Evolutionary conservation across 2,113 vertebrate genomes (phyloP).

Genomic region (Platycercus adscitus): DNA sequence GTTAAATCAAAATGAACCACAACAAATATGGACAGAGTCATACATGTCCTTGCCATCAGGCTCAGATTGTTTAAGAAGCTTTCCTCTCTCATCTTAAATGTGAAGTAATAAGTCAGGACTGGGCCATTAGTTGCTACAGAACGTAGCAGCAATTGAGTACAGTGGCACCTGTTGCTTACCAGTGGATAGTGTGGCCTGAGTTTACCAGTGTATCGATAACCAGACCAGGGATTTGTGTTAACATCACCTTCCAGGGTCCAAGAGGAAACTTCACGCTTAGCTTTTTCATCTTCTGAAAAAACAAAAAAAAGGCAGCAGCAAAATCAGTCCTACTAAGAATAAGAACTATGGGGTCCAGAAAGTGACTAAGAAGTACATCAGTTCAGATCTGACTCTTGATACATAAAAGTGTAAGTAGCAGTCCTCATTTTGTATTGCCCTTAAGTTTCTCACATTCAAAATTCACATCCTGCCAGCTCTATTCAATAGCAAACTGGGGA

Average conservation of each 20-base stretch:
- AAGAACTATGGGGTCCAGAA: background rate
- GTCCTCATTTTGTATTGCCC: background rate
- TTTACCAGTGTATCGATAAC: constrained; percentile 95
- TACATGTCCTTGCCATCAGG: background rate
- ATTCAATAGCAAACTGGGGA: background rate
- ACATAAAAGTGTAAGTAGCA: background rate
- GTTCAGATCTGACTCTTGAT: background rate
- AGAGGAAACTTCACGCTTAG: constrained; percentile 83
- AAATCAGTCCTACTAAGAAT: background rate
- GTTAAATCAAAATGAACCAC: background rate
- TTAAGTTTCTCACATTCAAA: background rate
- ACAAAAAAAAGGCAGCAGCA: background rate
- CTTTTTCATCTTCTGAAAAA: constrained; percentile 89
- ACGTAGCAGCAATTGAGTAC: background rate
- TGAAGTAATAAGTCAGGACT: background rate
- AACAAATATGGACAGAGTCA: background rate
- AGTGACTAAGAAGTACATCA: background rate
- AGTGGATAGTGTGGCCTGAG: constrained; percentile 94
- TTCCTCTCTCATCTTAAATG: background rate
- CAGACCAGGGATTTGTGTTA: constrained; percentile 97
- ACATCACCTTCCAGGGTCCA: constrained; percentile 89
- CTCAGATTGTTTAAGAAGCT: background rate
- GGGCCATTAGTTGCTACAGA: background rate
- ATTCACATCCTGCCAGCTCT: background rate
- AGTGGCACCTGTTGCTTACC: constrained; percentile 73